Evolutionary conservation across 2,797 vertebrate genomes (phyloP).

Genomic region (Chelonia mydas): DNA sequence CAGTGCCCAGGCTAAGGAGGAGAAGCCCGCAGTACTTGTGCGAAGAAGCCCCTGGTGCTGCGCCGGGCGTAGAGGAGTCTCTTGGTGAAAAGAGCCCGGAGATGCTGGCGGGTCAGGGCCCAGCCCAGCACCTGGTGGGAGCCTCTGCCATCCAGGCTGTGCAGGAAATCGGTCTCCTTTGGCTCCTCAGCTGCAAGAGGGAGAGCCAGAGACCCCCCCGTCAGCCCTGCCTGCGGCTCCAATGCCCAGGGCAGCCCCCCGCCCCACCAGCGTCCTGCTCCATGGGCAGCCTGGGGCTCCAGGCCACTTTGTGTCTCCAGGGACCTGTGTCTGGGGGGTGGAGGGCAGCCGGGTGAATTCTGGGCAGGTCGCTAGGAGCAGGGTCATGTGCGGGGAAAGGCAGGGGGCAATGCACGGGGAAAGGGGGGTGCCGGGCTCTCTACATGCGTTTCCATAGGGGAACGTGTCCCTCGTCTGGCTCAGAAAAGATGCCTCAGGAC

Average conservation of each 20-base stretch:
- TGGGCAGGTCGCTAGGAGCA: not conserved
- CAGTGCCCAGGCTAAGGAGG: too few species aligned
- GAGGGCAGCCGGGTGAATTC: not conserved
- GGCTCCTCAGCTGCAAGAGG: constrained; percentile 70
- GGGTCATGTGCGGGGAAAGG: not conserved
- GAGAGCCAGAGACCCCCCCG: not conserved
- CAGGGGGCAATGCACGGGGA: too few species aligned
- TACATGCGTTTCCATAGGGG: not conserved
- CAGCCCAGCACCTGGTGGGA: constrained; percentile 77
- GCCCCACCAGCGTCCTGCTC: not conserved
- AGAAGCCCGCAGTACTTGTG: constrained; percentile 76
- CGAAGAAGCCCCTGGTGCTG: constrained; percentile 88
- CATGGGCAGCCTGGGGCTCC: not conserved
- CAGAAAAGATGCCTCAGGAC: not conserved
- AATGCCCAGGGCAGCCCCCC: not conserved
- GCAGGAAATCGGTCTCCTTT: constrained; percentile 84
- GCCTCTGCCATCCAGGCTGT: constrained; percentile 42
- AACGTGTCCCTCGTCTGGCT: not conserved
- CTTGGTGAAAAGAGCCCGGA: constrained; percentile 90
- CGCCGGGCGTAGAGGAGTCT: constrained; percentile 88
- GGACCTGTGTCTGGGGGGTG: not conserved
- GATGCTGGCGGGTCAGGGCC: constrained; percentile 86
- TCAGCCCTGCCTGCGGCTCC: rapidly evolving
- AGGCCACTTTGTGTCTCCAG: not conserved
- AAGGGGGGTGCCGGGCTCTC: too few species aligned